Evolutionary conservation across 2,888 invertebrate species (phyloP), one percentile per base, ranked within the genome.

Genomic region (Agrenia bidenticulata): DNA sequence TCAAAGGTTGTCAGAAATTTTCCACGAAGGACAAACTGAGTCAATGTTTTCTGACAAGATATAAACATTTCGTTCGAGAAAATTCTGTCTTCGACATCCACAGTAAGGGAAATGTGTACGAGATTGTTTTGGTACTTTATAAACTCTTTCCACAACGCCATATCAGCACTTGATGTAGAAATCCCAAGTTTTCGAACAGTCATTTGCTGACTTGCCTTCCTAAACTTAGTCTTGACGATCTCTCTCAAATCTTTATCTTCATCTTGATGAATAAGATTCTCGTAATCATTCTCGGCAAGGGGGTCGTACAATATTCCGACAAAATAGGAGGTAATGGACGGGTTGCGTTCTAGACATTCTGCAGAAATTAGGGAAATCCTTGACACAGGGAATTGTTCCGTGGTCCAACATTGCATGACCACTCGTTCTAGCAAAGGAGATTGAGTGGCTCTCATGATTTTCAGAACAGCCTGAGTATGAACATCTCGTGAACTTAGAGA

Each of bases 51-150:
- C 21, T 49, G 27, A 32, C 60, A 65, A 0, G 69, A 23, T 53
- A 60, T 27, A 32, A 69, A 69, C 15, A 69, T 26, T 21, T 60
- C 65, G 19, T 50, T 45, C 2, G 63, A 63, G 32, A 69, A 69
- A 1, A 63, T 65, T 5, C 23, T 41, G 9, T 63, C 49, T 11
- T 19, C 42, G 15, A 69, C 61, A 37, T 59, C 65, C 37, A 69
- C 69, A 7, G 69, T 69, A 1, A 69, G 26, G 5, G 65, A 65
- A 19, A 69, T 42, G 32, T 69, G 65, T 1, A 69, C 69, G 4
- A 69, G 63, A 32, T 63, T 61, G 23, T 61, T 53, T 23, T 69
- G 69, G 0, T 62, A 62, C 37, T 49, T 60, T 2, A 69, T 19
- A 45, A 69, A 69, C 42, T 69, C 65, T 13, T 56, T 50, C 65